A percentile compares a stretch with the other conserved stretches of the same genome.
Evolutionary conservation across 2,797 vertebrate species (phyloP).

Genomic region (Arnoldichthys spilopterus): DNA sequence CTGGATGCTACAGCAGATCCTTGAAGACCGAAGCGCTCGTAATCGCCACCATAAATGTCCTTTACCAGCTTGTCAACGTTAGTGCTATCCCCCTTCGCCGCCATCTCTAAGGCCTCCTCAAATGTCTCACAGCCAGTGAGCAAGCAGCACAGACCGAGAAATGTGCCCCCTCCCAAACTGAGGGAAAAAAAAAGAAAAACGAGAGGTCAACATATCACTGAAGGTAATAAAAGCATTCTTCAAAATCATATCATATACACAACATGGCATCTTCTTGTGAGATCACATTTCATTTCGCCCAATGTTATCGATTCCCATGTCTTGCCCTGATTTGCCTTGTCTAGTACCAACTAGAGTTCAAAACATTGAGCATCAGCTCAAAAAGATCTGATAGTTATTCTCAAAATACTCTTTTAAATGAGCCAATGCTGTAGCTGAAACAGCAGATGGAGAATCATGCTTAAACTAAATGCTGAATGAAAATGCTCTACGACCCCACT

Average conservation of each 20-base stretch:
- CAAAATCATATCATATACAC: neutral
- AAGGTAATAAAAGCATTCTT: neutral
- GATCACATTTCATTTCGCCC: no score
- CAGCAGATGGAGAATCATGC: no score
- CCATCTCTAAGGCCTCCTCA: constrained; percentile 89
- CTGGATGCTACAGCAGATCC: constrained; percentile 89
- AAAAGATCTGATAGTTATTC: no score
- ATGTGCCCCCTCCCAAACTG: constrained; percentile 89
- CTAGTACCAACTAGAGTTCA: no score
- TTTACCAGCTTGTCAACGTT: constrained; percentile 87
- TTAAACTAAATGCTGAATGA: no score
- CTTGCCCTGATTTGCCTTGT: no score
- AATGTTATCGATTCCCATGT: no score
- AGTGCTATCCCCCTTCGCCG: constrained; percentile 87
- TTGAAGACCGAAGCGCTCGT: constrained; percentile 86
- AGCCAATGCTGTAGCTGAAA: no score
- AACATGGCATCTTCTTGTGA: neutral
- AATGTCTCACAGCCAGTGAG: constrained; percentile 89
- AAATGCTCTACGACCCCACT: no score
- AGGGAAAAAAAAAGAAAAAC: neutral
- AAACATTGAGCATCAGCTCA: no score
- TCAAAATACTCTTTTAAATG: no score
- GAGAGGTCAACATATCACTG: neutral
- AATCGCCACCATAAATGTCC: constrained; percentile 89
- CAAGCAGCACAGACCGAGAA: constrained; percentile 86